Base-by-base conservation (phyloP, 2,797 vertebrate species). In the Sandelia bainsii region DNA sequence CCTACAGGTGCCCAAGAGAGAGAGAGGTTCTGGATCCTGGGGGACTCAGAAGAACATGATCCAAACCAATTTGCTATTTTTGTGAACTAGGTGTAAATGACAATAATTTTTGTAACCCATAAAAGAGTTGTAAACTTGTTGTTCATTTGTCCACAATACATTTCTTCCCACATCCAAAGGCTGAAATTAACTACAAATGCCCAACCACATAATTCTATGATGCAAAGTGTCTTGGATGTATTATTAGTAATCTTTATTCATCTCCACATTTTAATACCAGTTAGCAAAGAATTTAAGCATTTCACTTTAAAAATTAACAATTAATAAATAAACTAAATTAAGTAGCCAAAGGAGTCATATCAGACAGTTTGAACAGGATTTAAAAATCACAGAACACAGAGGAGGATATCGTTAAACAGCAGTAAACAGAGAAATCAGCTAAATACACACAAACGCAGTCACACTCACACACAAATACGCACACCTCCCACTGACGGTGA, bases 401-500 rank as follows among this genome's bases (percentile, higher is more conserved):
- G 69, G 78, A 77, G 59, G 77, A 84, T 72, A 74, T 71, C 73
- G 65, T 69, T 79, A 72, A 69, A 76, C 78, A 60, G 53, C 51
- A 67, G 68, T 63, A 84, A 88, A 90, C 76, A 68, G 49, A 64
- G 64, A 84, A 77, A 85, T 69, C 74, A 69, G 54, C 75, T 32
- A 65, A 84, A 82, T 56, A 68, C 52, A 86, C 76, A 80, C 83
- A 45, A 61, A 51, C 54, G 71, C 75, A 62, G 64, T 19, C 54
- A 69, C 76, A 62, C 69, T 20, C 82, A 61, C 80, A 65, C 71
- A 68, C 87, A 82, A 78, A 91, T 74, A 78, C 71, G 9, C 77
- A 85, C 83, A 82, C 91, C 87, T 90, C 92, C 90, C 85, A 89
- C 87, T 78, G 87, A 71, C 40, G 39, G 79, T 89, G 89, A 91